Evolutionary conservation across 2,888 invertebrate species (phyloP).

Genomic region (Entomobrya multifasciata): DNA sequence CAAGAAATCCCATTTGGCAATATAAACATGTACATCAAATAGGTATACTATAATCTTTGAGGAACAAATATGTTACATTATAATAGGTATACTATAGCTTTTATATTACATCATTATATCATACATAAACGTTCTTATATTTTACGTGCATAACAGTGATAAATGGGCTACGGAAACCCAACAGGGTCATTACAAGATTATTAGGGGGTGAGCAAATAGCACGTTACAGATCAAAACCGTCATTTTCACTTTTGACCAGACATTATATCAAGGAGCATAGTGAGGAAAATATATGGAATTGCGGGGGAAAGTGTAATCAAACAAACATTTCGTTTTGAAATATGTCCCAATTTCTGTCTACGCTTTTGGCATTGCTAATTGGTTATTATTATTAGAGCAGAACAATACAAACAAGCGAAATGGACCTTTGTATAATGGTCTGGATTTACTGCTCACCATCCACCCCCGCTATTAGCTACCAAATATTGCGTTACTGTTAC

Average conservation of each 20-base stretch:
- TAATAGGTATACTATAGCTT: too few species aligned
- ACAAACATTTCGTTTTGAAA: constrained; percentile 49
- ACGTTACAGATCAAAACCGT: constrained; percentile 50
- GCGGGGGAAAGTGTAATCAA: constrained; percentile 47
- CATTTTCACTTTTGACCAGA: constrained; percentile 53
- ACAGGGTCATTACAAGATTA: constrained; percentile 70
- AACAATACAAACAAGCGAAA: neutral
- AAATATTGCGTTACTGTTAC: too few species aligned
- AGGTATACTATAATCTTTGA: too few species aligned
- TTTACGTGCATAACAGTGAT: constrained; percentile 49
- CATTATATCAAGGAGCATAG: neutral
- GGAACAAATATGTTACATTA: too few species aligned
- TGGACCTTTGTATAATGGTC: neutral
- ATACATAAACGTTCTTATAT: too few species aligned
- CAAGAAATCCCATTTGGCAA: too few species aligned
- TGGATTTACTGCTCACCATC: neutral
- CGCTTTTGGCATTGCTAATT: constrained; percentile 51
- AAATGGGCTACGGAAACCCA: constrained; percentile 67
- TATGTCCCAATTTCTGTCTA: constrained; percentile 66
- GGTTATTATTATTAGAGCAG: constrained; percentile 24
- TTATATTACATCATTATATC: too few species aligned
- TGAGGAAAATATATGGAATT: neutral
- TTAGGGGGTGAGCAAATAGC: constrained; percentile 60
- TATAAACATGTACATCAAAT: too few species aligned
- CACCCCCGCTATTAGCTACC: too few species aligned